phyloP scores from a whole-genome alignment of 2,797 vertebrate species.

The Danio jaintianensis region DNA sequence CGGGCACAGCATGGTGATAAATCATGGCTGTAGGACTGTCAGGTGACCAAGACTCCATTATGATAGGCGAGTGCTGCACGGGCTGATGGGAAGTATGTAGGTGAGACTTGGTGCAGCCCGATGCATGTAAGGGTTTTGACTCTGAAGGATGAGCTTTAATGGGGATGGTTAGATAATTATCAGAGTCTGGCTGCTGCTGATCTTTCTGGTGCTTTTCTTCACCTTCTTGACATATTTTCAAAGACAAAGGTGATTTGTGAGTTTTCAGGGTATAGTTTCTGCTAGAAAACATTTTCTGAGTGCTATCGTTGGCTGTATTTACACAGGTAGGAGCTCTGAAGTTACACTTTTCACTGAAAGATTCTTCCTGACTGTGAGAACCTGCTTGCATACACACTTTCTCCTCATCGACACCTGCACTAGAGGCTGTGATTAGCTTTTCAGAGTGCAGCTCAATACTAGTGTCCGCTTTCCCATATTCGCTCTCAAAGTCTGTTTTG shows the following conservation, averaged over 20 bases:
- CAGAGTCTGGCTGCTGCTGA: conserved; percentile 76
- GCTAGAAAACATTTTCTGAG: conserved; percentile 58
- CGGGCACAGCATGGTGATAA: conserved; percentile 78
- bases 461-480: conserved; percentile 56
- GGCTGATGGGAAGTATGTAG: conserved; percentile 51
- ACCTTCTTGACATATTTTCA: conserved; percentile 72
- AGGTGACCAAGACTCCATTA: conserved; percentile 66
- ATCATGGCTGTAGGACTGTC: conserved; percentile 72
- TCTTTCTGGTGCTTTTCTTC: conserved; percentile 66
- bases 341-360: conserved; percentile 72
- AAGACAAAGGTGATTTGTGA: conserved; percentile 64
- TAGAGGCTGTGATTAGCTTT: conserved; percentile 62
- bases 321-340: conserved; percentile 65
- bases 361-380: conserved; percentile 51
- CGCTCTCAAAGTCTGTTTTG: conserved; percentile 57
- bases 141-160: conserved; percentile 73
- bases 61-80: conserved; percentile 66
- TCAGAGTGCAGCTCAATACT: conserved; percentile 64
- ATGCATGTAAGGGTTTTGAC: conserved; percentile 54
- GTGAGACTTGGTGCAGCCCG: neutral
- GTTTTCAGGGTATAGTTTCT: conserved; percentile 62
- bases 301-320: conserved; percentile 61
- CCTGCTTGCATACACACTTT: conserved; percentile 23
- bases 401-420: neutral
- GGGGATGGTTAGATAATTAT: conserved; percentile 90